phyloP scores from a whole-genome alignment of 2,113 vertebrate species.

The Calidris pygmaea region DNA sequence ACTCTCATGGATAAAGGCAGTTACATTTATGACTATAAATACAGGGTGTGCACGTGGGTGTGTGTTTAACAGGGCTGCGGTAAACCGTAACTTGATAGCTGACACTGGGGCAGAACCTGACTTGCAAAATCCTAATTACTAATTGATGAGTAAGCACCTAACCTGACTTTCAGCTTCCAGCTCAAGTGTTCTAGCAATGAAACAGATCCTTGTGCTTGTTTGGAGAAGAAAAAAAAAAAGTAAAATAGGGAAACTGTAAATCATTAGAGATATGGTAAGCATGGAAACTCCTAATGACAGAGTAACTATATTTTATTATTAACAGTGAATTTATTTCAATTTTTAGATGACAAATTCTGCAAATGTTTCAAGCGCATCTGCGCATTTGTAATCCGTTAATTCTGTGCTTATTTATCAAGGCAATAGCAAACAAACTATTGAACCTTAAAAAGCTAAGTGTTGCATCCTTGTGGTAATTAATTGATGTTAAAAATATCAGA shows the following conservation, averaged over 20 bases:
- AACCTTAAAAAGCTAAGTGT: background rate
- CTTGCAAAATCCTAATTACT: slow-evolving; percentile 27
- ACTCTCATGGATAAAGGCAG: background rate
- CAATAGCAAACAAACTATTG: background rate
- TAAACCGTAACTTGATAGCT: background rate
- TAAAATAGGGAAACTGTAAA: background rate
- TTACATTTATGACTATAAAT: background rate
- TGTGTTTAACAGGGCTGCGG: background rate
- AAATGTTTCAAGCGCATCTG: background rate
- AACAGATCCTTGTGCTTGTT: background rate
- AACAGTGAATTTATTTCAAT: background rate
- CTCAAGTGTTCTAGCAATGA: background rate
- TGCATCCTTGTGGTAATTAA: background rate
- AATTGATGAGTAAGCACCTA: slow-evolving; percentile 25
- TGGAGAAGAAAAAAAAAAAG: background rate
- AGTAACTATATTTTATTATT: background rate
- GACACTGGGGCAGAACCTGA: background rate
- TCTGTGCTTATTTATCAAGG: background rate
- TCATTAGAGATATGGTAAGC: background rate
- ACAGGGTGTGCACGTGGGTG: background rate
- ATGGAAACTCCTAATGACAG: background rate
- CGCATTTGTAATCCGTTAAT: background rate
- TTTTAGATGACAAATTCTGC: background rate
- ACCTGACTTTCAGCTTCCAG: slow-evolving; percentile 17
- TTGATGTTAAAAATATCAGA: background rate